phyloP scores from a whole-genome alignment of 2,797 vertebrate genomes.

The Danio choprae region DNA sequence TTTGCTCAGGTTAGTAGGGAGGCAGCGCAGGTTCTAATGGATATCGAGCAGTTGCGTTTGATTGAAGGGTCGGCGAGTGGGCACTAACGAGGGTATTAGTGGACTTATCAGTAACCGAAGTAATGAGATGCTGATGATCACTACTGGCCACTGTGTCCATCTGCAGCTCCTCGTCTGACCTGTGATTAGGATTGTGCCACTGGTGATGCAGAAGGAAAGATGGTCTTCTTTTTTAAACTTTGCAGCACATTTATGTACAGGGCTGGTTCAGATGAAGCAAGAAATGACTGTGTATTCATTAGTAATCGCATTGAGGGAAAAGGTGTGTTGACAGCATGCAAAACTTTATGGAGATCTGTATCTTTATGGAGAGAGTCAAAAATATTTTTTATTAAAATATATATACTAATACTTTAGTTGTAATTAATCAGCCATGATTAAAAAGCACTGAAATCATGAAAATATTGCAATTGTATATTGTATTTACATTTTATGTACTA shows the following conservation, averaged over 20 bases:
- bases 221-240: neutral
- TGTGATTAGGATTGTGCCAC: conserved; percentile 36
- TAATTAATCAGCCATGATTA: no score
- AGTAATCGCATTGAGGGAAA: neutral
- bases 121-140: conserved; percentile 73
- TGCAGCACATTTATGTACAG: neutral
- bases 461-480: no score
- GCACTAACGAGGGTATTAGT: conserved; percentile 74
- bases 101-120: conserved; percentile 71
- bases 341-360: no score
- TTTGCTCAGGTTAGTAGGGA: conserved; percentile 57
- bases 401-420: no score
- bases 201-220: neutral
- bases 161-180: conserved; percentile 61
- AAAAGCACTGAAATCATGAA: no score
- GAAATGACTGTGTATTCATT: neutral
- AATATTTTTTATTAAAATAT: no score
- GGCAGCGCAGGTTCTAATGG: conserved; percentile 50
- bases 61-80: conserved; percentile 70
- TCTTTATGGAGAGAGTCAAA: no score
- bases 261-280: neutral
- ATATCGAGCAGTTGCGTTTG: conserved; percentile 65
- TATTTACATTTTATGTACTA: no score
- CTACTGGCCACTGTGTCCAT: conserved; percentile 64
- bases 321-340: neutral